phyloP scores from a whole-genome alignment of 2,113 vertebrate genomes.

The Oophaga pumilio region DNA sequence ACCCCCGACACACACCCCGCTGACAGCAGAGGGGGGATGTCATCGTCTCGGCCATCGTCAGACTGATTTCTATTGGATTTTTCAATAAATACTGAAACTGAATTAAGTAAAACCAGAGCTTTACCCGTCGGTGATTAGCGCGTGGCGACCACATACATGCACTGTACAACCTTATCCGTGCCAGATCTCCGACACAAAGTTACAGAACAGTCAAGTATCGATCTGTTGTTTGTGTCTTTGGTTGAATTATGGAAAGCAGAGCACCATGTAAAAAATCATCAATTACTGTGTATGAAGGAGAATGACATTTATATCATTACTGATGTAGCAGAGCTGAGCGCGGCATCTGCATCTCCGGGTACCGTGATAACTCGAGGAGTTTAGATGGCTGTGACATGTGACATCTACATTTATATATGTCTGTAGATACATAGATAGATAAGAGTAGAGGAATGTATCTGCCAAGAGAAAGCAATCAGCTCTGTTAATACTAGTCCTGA shows the following conservation, averaged over 20 bases:
- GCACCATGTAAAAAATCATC: neutral
- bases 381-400: neutral
- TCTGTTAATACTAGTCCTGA: no score
- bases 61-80: constrained; percentile 56
- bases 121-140: constrained; percentile 62
- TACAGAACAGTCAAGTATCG: neutral
- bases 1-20: neutral
- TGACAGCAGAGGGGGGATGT: neutral
- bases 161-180: constrained; percentile 65
- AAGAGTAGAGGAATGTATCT: no score
- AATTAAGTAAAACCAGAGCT: constrained; percentile 62
- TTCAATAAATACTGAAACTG: constrained; percentile 58
- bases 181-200: constrained; percentile 56
- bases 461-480: no score
- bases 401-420: neutral
- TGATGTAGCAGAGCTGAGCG: neutral
- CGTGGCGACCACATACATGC: constrained; percentile 61
- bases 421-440: neutral
- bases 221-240: neutral
- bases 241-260: neutral
- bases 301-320: neutral
- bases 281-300: neutral
- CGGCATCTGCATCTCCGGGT: neutral
- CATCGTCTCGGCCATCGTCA: constrained; percentile 21
- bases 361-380: neutral